Conservation (phyloP, 2,113 vertebrate genomes). For the Pseudorectes ferrugineus region DNA sequence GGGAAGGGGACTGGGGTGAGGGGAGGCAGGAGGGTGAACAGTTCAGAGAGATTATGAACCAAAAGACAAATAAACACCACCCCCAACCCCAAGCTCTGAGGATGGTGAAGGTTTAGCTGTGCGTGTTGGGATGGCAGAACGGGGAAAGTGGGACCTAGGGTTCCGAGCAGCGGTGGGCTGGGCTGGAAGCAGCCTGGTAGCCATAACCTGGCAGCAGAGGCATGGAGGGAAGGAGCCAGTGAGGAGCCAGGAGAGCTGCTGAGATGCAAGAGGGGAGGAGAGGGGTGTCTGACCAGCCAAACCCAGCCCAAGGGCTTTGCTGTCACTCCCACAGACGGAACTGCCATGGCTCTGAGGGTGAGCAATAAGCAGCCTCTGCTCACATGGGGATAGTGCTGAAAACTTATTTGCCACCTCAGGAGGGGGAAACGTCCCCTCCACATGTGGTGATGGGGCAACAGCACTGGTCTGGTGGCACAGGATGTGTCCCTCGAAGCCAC, state of each 20-base stretch:
- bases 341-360: accelerated
- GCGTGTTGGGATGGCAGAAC: accelerated
- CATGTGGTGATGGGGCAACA: background rate
- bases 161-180: accelerated
- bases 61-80: conserved; percentile 10
- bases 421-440: accelerated
- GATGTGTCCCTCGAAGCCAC: accelerated
- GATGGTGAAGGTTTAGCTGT: background rate
- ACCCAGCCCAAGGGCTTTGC: background rate
- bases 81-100: background rate
- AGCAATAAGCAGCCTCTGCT: background rate
- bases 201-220: background rate
- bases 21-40: background rate
- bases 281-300: background rate
- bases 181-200: background rate
- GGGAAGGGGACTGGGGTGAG: background rate
- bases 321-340: background rate
- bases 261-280: background rate
- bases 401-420: background rate
- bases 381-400: background rate
- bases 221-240: background rate
- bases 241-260: background rate
- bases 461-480: background rate
- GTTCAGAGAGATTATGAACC: conserved; percentile 35
- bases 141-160: background rate